Evolutionary conservation across 2,888 invertebrate species (phyloP).

Genomic region (Acholoe squamosa): DNA sequence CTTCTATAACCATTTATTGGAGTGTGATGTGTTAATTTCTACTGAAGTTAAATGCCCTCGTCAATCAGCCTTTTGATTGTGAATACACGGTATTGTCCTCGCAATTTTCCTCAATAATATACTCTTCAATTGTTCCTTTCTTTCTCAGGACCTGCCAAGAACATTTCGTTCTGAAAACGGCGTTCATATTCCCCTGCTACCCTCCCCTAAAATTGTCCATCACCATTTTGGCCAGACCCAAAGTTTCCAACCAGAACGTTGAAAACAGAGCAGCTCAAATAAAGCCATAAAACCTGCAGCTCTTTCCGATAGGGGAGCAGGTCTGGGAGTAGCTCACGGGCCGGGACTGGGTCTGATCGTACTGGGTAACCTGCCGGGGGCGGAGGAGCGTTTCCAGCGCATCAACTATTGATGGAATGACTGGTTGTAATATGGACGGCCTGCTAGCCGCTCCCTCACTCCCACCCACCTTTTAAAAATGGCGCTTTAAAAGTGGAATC

Average conservation of each 20-base stretch:
- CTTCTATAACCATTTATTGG: no score
- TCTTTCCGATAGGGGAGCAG: neutral
- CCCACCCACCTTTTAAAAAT: conserved; percentile 24
- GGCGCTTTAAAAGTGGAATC: neutral
- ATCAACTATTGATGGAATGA: conserved; percentile 7
- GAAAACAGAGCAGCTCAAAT: conserved; percentile 12
- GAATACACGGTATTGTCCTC: no score
- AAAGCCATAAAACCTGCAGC: neutral
- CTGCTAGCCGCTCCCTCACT: neutral
- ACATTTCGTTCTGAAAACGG: no score
- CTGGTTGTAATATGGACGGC: neutral
- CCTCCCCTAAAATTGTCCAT: neutral
- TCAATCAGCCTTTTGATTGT: no score
- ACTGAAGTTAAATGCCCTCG: no score
- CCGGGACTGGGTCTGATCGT: neutral
- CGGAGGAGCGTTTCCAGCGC: neutral
- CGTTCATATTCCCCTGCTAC: neutral
- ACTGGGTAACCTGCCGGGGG: conserved; percentile 14
- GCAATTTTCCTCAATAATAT: no score
- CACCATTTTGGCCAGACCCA: neutral
- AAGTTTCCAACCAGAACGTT: neutral
- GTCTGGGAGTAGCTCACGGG: no score
- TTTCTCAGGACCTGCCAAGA: no score
- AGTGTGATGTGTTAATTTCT: no score
- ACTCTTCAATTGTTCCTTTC: no score